phyloP scores from a whole-genome alignment of 2,888 invertebrate genomes.

The Lithodes maja region DNA sequence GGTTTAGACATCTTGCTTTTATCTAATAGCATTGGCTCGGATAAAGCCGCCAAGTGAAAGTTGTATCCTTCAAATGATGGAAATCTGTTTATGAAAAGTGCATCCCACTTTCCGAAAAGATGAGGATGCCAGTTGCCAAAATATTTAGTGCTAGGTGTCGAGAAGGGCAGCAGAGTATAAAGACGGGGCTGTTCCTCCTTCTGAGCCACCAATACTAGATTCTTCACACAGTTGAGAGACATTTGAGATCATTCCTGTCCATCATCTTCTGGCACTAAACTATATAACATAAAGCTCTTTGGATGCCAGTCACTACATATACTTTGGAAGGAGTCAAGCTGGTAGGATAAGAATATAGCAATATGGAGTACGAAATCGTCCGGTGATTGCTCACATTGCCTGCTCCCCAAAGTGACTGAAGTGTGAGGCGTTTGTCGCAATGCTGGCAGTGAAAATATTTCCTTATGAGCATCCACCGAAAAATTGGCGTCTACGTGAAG shows the following conservation, averaged over 20 bases:
- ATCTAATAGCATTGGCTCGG: too few relatives aligned
- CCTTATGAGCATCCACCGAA: too few relatives aligned
- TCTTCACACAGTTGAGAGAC: conserved; percentile 17
- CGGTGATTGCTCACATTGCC: background rate
- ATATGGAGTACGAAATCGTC: conserved; percentile 27
- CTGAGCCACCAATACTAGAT: background rate
- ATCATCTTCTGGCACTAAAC: background rate
- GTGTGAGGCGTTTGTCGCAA: conserved; percentile 15
- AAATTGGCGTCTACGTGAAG: too few relatives aligned
- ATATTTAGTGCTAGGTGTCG: background rate
- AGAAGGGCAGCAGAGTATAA: conserved; percentile 26
- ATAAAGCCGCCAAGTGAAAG: conserved; percentile 23
- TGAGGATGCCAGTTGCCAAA: conserved; percentile 30
- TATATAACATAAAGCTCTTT: conserved; percentile 22
- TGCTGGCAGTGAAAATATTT: too few relatives aligned
- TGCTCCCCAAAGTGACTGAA: background rate
- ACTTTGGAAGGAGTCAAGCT: conserved; percentile 2
- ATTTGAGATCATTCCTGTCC: conserved; percentile 4
- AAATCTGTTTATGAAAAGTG: conserved; percentile 43
- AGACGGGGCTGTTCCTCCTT: background rate
- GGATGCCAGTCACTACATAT: conserved; percentile 39
- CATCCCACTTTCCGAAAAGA: background rate
- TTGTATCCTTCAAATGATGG: conserved; percentile 42
- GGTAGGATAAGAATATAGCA: conserved; percentile 18
- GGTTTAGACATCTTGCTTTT: too few relatives aligned